Percentiles rank a stretch among this genome's conserved stretches.
Evolutionary conservation across 2,113 vertebrate species (phyloP).

Genomic region (Geococcyx californianus): DNA sequence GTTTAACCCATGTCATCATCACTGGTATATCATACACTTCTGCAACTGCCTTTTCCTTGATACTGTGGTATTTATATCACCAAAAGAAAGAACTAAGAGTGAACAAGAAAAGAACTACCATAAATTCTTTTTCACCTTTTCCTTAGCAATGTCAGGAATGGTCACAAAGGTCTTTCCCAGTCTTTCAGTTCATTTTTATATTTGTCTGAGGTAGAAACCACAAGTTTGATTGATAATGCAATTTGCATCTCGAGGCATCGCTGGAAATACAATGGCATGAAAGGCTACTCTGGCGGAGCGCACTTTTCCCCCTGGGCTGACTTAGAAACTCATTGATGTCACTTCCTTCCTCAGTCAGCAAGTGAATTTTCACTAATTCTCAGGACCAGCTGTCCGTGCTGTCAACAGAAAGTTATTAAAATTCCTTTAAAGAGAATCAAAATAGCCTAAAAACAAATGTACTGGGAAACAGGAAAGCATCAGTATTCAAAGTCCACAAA

Average conservation of each 20-base stretch:
- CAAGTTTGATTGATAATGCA: conserved; percentile 74
- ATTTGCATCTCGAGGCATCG: conserved; percentile 75
- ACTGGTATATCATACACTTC: background rate
- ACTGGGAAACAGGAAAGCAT: conserved; percentile 85
- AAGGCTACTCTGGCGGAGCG: conserved; percentile 75
- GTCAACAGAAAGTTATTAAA: conserved; percentile 87
- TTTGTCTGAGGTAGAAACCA: conserved; percentile 68
- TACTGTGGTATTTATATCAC: background rate
- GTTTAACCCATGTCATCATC: background rate
- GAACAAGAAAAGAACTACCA: background rate
- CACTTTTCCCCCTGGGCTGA: conserved; percentile 73
- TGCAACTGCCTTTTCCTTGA: background rate
- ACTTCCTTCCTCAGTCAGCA: conserved; percentile 85
- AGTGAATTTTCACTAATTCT: conserved; percentile 85
- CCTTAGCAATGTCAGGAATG: conserved; percentile 12
- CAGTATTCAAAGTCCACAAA: conserved; percentile 88
- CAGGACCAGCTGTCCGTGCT: conserved; percentile 83
- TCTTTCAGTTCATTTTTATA: background rate
- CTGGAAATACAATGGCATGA: conserved; percentile 74
- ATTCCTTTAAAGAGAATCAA: conserved; percentile 87
- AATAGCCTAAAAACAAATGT: conserved; percentile 87
- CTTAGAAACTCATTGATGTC: conserved; percentile 84
- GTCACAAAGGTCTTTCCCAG: conserved; percentile 14
- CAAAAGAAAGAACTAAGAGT: background rate
- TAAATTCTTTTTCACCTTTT: conserved; percentile 15